Percentiles rank a stretch among this genome's conserved stretches.
Evolutionary conservation across 2,113 vertebrate genomes (phyloP).

Genomic region (Gallinago undulata): DNA sequence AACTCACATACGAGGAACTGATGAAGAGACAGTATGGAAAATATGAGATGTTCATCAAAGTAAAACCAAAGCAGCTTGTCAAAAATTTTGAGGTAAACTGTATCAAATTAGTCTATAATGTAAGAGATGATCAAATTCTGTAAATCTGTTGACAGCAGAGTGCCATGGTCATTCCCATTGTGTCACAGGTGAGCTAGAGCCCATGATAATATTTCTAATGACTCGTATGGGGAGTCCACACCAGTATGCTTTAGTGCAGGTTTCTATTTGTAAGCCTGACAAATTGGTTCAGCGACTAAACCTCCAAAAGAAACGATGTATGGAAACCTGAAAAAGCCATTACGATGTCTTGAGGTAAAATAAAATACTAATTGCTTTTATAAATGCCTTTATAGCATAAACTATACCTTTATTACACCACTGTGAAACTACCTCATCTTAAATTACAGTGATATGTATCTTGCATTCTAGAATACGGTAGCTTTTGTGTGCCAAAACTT

Average conservation of each 20-base stretch:
- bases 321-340: background rate
- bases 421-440: background rate
- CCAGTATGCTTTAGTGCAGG: background rate
- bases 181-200: background rate
- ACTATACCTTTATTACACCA: background rate
- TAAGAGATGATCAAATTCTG: background rate
- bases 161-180: background rate
- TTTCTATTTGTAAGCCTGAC: background rate
- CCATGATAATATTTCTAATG: background rate
- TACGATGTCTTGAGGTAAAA: background rate
- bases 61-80: constrained; percentile 87
- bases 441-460: background rate
- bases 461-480: background rate
- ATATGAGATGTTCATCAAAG: constrained; percentile 88
- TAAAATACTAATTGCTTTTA: background rate
- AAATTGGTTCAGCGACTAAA: background rate
- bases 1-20: constrained; percentile 90
- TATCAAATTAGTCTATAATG: background rate
- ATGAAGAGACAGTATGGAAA: constrained; percentile 84
- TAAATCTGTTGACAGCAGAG: background rate
- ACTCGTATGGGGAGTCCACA: background rate
- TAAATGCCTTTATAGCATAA: background rate
- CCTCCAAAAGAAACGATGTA: background rate
- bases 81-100: constrained; percentile 84
- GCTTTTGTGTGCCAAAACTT: background rate